phyloP scores from a whole-genome alignment of 2,113 vertebrate species.

The Bos taurus region ARS-UCD2.0 NC_037347.1:53759001-53759500 shows the following conservation, averaged over 20 bases:
- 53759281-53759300: not conserved
- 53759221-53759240: not conserved
- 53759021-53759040: not conserved
- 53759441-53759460: no score
- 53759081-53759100: not conserved
- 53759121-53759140: not conserved
- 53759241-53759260: not conserved
- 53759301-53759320: not conserved
- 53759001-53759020: not conserved
- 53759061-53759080: not conserved
- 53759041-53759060: not conserved
- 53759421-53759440: no score
- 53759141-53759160: not conserved
- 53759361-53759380: not conserved
- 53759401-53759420: no score
- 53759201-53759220: not conserved
- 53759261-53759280: not conserved
- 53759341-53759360: not conserved
- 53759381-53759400: no score
- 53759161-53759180: not conserved
- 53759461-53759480: no score
- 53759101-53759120: not conserved
- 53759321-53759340: not conserved
- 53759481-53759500: no score
- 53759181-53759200: not conserved